phyloP scores from a whole-genome alignment of 2,797 vertebrate genomes.

The Numenius phaeopus region DNA sequence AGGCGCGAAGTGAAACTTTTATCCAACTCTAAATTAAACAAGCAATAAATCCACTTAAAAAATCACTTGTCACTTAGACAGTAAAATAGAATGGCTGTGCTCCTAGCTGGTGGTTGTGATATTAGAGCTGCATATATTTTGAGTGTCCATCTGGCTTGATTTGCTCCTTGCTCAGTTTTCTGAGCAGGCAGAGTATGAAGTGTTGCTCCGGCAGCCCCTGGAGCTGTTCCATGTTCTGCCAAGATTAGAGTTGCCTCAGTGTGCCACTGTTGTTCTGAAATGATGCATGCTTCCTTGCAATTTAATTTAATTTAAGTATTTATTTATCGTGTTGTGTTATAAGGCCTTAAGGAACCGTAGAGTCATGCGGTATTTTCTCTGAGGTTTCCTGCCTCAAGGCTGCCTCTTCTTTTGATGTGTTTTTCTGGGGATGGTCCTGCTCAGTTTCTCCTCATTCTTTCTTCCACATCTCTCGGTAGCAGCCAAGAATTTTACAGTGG shows the following conservation, averaged over 20 bases:
- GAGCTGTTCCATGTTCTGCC: not conserved
- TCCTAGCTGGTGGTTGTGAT: not conserved
- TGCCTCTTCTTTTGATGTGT: not conserved
- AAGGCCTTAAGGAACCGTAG: not conserved
- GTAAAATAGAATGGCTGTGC: not conserved
- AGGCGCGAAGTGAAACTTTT: not conserved
- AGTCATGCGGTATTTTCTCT: not conserved
- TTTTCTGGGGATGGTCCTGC: not conserved
- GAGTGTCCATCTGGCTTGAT: not conserved
- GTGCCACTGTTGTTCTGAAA: not conserved
- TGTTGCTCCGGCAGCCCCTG: not conserved
- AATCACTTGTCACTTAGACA: not conserved
- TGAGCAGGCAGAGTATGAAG: not conserved
- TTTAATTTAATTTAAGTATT: not conserved
- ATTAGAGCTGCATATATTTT: not conserved
- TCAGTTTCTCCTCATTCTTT: not conserved
- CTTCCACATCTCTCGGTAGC: not conserved
- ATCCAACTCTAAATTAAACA: not conserved
- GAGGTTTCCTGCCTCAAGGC: not conserved
- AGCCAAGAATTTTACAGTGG: not conserved
- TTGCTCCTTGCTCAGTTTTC: not conserved
- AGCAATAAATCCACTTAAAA: not conserved
- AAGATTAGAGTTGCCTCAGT: not conserved
- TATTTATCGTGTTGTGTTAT: not conserved
- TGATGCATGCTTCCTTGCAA: not conserved